Base-by-base conservation (phyloP, 92 coral and sea anemone genomes). In the Parazoanthus swiftii region DNA sequence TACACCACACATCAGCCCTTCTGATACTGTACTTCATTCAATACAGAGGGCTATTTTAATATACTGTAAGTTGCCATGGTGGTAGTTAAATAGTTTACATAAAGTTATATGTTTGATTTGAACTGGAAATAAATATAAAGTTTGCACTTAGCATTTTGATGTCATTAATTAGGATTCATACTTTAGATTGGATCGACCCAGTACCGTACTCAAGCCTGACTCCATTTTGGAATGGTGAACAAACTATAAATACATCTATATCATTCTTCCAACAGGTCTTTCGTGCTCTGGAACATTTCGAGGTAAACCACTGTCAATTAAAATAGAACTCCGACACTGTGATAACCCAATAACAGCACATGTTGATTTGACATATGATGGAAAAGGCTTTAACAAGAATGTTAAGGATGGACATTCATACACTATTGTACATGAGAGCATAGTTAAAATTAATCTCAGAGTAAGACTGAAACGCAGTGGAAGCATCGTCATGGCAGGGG, bases 401-500 rank as follows among this genome's bases (percentile, higher is more conserved):
- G 76, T 82, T 46, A 0, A 0, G 51, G 54, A 66, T 82, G 63
- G 59, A 39, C 36, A 67, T 11, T 0, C 3, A 8, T 82, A 82
- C 39, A 9, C 15, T 36, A 43, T 82, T 38, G 29, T 36, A 65
- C 8, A 82, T 0, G 13, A 38, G 33, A 0, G 1, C 0, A 4
- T 48, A 0, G 0, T 0, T 4, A 20, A 4, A n/a, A 4, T 82
- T 16, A 39, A 0, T 3, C 76, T 82, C 23, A 42, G 39, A 39
- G 74, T 82, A 9, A 20, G 1, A 18, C 76, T 82, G 76, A 82
- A 82, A 26, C 86, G 76, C 86, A 82, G 3, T 39, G 86, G 86
- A 82, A 82, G 67, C 63, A 44, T 66, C 43, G 54, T 82, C 15
- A 42, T 65, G 75, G 16, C 76, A 67, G 42, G 33, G 59, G 86